These are phyloP conservation scores for Cavia porcellus DNA, from an alignment of 2,113 vertebrate genomes.

Conservation along the genomic window DNA sequence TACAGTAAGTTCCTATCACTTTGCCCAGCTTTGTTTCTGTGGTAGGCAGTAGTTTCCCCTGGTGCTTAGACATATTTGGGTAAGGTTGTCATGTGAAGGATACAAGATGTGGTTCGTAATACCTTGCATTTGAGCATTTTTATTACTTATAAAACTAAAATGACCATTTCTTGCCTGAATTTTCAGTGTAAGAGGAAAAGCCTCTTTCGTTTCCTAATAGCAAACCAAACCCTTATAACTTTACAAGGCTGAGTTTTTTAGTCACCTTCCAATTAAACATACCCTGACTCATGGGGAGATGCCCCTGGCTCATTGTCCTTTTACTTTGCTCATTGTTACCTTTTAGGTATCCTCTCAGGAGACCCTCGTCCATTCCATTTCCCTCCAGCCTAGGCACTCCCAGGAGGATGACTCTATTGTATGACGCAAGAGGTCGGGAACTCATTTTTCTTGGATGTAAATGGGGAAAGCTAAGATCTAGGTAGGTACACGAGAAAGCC, in stretches of 20 bases:
- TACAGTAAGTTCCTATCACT: not conserved
- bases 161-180: conserved; percentile 20
- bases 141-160: conserved; percentile 1
- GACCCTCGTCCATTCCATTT: not conserved
- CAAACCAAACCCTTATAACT: not conserved
- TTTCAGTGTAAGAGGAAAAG: not conserved
- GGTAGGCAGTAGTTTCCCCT: not conserved
- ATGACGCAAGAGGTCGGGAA: not conserved
- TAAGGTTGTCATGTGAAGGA: not conserved
- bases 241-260: not conserved
- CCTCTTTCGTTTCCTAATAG: not conserved
- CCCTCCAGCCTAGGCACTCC: not conserved
- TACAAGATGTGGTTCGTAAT: not conserved
- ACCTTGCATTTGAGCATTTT: not conserved
- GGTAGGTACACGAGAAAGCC: not conserved
- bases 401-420: not conserved
- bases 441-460: not conserved
- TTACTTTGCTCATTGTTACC: not conserved
- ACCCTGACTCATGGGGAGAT: not conserved
- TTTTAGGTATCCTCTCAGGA: not conserved
- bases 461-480: not conserved
- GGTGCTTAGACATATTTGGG: not conserved
- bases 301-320: not conserved
- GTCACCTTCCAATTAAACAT: not conserved
- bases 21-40: not conserved